Evolutionary conservation across 2,888 invertebrate species (phyloP).

Genomic region (Odontothrips loti): DNA sequence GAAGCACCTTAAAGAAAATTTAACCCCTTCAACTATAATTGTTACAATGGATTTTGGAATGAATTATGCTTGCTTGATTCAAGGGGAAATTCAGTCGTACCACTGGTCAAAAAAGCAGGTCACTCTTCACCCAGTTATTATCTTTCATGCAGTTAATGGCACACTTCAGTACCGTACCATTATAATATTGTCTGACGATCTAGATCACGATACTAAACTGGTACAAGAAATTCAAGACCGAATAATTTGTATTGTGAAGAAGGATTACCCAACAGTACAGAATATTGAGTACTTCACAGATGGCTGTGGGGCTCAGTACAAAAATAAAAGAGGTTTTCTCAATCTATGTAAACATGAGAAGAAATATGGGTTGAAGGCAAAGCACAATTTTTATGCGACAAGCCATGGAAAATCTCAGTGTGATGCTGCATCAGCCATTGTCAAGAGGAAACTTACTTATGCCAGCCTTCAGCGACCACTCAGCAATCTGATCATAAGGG

Average conservation of each 20-base stretch:
- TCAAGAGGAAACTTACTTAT: background rate
- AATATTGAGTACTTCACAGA: background rate
- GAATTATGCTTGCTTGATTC: background rate
- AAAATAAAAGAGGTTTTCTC: background rate
- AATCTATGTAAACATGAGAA: background rate
- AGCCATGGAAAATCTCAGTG: slow-evolving; percentile 1
- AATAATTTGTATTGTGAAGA: background rate
- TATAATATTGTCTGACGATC: background rate
- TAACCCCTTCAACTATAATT: background rate
- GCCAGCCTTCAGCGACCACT: background rate
- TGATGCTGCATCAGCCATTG: slow-evolving; percentile 13
- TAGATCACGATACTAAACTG: background rate
- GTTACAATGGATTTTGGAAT: background rate
- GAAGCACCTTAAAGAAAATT: background rate
- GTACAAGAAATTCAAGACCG: background rate
- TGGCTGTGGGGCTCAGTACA: slow-evolving; percentile 8
- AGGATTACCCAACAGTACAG: background rate
- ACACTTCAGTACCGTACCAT: background rate
- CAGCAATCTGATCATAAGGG: background rate
- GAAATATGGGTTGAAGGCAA: background rate
- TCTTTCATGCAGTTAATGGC: background rate
- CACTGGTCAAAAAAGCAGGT: slow-evolving; percentile 19
- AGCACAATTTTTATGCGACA: slow-evolving; percentile 2
- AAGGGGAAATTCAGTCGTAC: slow-evolving; percentile 10
- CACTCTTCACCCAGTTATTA: background rate